phyloP scores from a whole-genome alignment of 2,113 vertebrate species.

The Cebus imitator region DNA sequence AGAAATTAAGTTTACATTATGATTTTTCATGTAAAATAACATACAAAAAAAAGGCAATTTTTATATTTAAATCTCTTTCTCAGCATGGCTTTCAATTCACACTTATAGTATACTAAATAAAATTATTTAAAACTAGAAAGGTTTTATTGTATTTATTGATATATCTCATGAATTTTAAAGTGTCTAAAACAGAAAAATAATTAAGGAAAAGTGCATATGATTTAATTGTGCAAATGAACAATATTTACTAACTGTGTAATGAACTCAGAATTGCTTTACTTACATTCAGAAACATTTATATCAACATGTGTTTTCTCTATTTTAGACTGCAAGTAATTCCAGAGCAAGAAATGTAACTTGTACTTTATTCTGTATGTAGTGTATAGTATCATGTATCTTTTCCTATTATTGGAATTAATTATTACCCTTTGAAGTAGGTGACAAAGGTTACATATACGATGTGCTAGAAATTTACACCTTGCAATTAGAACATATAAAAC shows the following conservation, averaged over 20 bases:
- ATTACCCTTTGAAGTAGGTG: background rate
- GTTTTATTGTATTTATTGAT: conserved; percentile 54
- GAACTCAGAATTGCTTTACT: conserved; percentile 10
- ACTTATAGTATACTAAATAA: background rate
- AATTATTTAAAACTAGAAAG: conserved; percentile 29
- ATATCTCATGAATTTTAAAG: conserved; percentile 58
- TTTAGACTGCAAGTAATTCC: conserved; percentile 37
- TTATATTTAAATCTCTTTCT: conserved; percentile 34
- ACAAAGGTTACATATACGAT: background rate
- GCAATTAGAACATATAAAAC: background rate
- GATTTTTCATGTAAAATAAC: conserved; percentile 56
- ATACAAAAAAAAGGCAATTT: background rate
- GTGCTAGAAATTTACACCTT: background rate
- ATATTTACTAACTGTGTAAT: conserved; percentile 37
- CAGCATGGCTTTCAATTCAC: background rate
- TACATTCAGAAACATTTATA: conserved; percentile 32
- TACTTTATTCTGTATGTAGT: background rate
- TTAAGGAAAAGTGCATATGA: conserved; percentile 28
- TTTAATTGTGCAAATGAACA: conserved; percentile 56
- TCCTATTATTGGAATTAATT: background rate
- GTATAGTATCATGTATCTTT: background rate
- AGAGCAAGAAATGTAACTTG: background rate
- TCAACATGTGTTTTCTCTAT: background rate
- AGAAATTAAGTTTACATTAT: conserved; percentile 59
- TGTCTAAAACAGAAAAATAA: conserved; percentile 39